Evolutionary conservation across 2,888 invertebrate species (phyloP), one percentile per base, ranked within the genome.

Genomic region (Drosophila dives): DNA sequence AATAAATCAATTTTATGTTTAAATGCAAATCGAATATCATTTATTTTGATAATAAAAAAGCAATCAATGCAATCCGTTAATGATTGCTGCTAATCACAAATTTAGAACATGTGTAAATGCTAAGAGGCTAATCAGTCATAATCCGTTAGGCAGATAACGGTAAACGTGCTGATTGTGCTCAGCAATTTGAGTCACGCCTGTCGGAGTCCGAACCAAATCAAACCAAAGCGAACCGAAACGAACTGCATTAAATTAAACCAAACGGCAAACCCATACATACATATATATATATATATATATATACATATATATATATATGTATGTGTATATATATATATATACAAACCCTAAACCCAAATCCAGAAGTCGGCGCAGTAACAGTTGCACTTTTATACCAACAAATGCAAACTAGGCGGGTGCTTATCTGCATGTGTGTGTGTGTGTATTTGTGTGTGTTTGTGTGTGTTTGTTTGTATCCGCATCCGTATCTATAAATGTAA

Each of bases 401-500:
- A 67, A 78, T 72, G 77, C 81, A 69, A 72, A 78, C 53, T 54
- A 80, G 56, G 32, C 38, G 33, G 33, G 33, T 33, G 40, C 40
- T n/a, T 40, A 2, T 2, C 40, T 38, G n/a, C 7, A 6, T 12
- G 20, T 20, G 20, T 42, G 36, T n/a, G 23, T n/a, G 36, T 26
- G 38, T 45, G 33, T 51, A 45, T 70, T 20, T 59, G 15, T 62
- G 67, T 56, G 45, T 33, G 7, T 53, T 51, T 58, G 68, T 61
- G 38, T 40, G 56, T 51, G 45, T 50, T 23, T 36, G 55, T 56
- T 40, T 54, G 64, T 48, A 55, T 71, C 17, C 48, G 51, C 51
- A 68, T 75, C 63, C 56, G 63, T 63, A 56, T 51, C 51, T 67
- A 62, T 63, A 61, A 70, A 79, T 66, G 83, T 70, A 61, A 80